These are phyloP conservation scores for Chaitophorus viminalis DNA, from an alignment of 2,888 invertebrate species.

Conservation along the genomic window DNA sequence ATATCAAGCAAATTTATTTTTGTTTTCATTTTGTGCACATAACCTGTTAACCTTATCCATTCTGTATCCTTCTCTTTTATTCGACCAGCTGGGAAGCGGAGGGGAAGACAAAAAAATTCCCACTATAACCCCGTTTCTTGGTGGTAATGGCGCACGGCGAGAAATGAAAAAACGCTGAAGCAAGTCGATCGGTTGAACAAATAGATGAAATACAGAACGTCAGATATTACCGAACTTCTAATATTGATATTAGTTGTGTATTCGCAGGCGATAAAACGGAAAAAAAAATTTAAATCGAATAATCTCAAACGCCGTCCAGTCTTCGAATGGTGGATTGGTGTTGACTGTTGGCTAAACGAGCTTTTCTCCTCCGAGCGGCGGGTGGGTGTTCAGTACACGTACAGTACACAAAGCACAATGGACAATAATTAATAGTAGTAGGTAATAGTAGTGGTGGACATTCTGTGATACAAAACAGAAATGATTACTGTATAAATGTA, in stretches of 20 bases:
- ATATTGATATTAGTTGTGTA: neutral
- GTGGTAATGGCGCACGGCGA: neutral
- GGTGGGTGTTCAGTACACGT: neutral
- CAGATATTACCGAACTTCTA: neutral
- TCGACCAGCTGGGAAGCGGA: no score
- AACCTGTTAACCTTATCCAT: constrained; percentile 15
- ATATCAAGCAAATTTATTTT: neutral
- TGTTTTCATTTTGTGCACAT: neutral
- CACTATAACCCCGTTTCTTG: neutral
- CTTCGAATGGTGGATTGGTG: neutral
- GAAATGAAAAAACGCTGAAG: neutral
- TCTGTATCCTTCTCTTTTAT: neutral
- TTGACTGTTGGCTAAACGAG: neutral
- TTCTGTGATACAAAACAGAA: no score
- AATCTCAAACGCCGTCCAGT: neutral
- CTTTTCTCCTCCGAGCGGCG: neutral
- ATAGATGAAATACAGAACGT: neutral
- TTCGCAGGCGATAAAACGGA: neutral
- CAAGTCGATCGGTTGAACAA: neutral
- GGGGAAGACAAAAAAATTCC: neutral
- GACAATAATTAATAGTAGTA: no score
- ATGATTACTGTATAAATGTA: neutral
- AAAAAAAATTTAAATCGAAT: neutral
- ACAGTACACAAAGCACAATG: no score
- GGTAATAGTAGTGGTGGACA: no score